Evolutionary conservation across 1,140 invertebrate genomes (phyloP).

Genomic region (Helicoverpa zea): DNA sequence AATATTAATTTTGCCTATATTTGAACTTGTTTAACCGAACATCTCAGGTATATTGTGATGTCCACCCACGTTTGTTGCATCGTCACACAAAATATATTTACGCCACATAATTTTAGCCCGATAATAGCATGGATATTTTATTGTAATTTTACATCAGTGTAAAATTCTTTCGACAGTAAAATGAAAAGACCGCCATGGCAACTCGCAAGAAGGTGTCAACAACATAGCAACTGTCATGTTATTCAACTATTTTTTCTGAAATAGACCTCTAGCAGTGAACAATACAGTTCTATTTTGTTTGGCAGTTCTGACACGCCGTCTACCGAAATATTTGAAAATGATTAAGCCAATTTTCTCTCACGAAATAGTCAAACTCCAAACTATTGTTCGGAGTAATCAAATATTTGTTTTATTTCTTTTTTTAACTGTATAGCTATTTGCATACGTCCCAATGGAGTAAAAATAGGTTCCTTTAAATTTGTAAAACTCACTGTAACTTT

Average conservation of each 20-base stretch:
- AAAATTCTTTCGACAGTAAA: constrained; percentile 47
- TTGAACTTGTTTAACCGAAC: constrained; percentile 3
- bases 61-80: background rate
- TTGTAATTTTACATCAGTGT: constrained; percentile 40
- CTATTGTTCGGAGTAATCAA: no score
- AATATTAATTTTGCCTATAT: constrained; percentile 23
- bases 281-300: no score
- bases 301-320: no score
- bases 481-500: no score
- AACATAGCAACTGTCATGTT: constrained; percentile 34
- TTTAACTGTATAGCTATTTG: no score
- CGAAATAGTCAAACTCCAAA: no score
- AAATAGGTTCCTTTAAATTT: no score
- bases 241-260: background rate
- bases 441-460: no score
- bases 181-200: constrained; percentile 75
- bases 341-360: no score
- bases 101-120: constrained; percentile 52
- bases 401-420: no score
- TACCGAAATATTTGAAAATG: no score
- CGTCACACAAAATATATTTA: constrained; percentile 10
- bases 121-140: constrained; percentile 11
- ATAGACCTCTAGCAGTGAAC: no score
- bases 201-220: constrained; percentile 49
- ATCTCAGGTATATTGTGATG: background rate